Evolutionary conservation across 2,797 vertebrate species (phyloP), one percentile per base, ranked within the genome.

Genomic region (Protonibea diacanthus): DNA sequence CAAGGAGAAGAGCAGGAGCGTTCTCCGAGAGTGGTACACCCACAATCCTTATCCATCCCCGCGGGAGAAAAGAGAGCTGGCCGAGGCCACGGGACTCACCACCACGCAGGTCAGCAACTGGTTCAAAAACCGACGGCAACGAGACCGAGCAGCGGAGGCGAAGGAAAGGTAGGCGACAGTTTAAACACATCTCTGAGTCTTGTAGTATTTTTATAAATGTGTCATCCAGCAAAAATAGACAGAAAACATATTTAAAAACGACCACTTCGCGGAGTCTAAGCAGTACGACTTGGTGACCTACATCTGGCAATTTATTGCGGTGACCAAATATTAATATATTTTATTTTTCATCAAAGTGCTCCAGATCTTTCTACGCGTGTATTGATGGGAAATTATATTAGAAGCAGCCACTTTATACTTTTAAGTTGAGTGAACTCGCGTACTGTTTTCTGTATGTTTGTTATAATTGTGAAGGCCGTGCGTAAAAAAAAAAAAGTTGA

Each of bases 91-190:
- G 6, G 95, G 93, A 71, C 95, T 97, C 89, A 96, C 94, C 84
- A 96, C 96, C 55, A 96, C 95, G 71, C 95, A 96, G 86, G 97
- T 98, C 96, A 98, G 97, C 96, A 98, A 98, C 96, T 98, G 97
- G 97, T 98, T 98, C 93, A 98, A 98, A 86, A 98, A 98, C 95
- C 93, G 97, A 82, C 86, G 97, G 82, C 97, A 98, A 90, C 92
- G 97, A 29, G 97, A 98, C 93, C 95, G 97, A 40, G 97, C 97
- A 1, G 97, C 97, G 2, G 97, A 98, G 86, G 96, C 96, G 25
- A 96, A 97, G 78, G 94, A 96, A 87, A 97, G 96, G 96, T 97
- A 95, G 29, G 89, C 57, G 18, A 10, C 25, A 14, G 7, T 7
- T 10, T 5, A 12, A 47, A 12, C 45, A 15, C 2, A 21, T 23